Evolutionary conservation across 2,888 invertebrate species (phyloP), one percentile per base, ranked within the genome.

Genomic region (Nudaria mundana): DNA sequence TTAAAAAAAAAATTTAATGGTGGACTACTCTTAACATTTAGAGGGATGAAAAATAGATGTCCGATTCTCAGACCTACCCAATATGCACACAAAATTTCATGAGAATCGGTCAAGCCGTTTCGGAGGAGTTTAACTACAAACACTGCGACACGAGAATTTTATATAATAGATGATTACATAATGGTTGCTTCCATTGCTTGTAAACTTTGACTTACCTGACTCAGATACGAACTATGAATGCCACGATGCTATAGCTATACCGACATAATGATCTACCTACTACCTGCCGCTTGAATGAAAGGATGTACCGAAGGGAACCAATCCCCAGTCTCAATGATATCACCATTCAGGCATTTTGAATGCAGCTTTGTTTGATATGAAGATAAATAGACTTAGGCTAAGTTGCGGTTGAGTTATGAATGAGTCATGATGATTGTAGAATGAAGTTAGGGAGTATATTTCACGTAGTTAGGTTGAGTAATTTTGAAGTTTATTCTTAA

Each of bases 211-310:
- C 6, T 50, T 44, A 54, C 18, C 29, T 58, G 51, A 50, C 53
- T 53, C 53, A 20, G 18, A 7, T 20, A 39, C 40, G 45, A 55
- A 57, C 52, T 59, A 58, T 52, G 51, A 42, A 31, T 26, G 44
- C 37, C 33, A 24, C 29, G 31, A 29, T 30, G 44, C 26, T 40
- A 50, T 45, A 51, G 44, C 26, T 40, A 50, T 45, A 51, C 55
- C 46, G 46, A 53, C 44, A 23, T 32, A 44, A 42, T 50, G 29
- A 48, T 48, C 53, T 30, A 30, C n/a, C 8, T 20, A 26, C 44
- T 65, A 60, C 62, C 58, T 60, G 66, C 16, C 39, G 14, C 34
- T 40, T 66, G 66, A 66, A 66, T 63, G 66, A 51, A 54, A 59
- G 52, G 58, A 60, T 62, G 56, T 49, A 48, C 30, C 44, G 36